Percentiles rank a stretch among this genome's conserved stretches.
Evolutionary conservation across 2,113 vertebrate genomes (phyloP).

Genomic region (Rhinoderma darwinii): DNA sequence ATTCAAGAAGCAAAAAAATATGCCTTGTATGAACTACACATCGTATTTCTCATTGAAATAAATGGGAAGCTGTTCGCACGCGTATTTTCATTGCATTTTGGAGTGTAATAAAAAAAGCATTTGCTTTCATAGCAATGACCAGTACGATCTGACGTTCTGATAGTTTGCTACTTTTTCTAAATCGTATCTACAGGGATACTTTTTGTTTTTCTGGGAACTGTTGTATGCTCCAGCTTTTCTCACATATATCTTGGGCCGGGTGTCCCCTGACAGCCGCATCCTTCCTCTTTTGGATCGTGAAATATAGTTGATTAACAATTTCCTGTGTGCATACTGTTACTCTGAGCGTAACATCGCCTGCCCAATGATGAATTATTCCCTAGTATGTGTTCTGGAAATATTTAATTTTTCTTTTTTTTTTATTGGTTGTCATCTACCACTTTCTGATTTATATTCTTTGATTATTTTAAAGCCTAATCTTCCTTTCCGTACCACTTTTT

Average conservation of each 20-base stretch:
- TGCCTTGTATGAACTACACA: too few species aligned
- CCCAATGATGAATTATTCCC: constrained; percentile 14
- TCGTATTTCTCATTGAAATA: too few species aligned
- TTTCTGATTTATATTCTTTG: constrained; percentile 5
- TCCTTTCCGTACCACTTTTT: background rate
- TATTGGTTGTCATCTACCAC: constrained; percentile 1
- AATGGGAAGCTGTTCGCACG: too few species aligned
- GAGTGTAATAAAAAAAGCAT: too few species aligned
- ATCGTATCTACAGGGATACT: background rate
- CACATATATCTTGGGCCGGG: background rate
- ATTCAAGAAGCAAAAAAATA: too few species aligned
- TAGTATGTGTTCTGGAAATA: constrained; percentile 34
- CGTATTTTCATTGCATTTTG: too few species aligned
- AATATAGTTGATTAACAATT: constrained; percentile 1
- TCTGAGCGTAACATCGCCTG: background rate
- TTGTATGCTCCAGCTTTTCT: background rate
- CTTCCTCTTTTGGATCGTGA: constrained; percentile 5
- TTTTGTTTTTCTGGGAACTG: background rate
- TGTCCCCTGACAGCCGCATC: background rate
- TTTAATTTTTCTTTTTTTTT: constrained; percentile 1
- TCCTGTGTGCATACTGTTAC: constrained; percentile 21
- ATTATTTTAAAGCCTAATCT: background rate
- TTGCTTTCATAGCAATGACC: too few species aligned
- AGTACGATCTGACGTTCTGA: background rate
- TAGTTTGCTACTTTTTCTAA: background rate